Evolutionary conservation across 2,113 vertebrate genomes (phyloP), one percentile per base, ranked within the genome.

Genomic region (Myotis lucifugus): DNA sequence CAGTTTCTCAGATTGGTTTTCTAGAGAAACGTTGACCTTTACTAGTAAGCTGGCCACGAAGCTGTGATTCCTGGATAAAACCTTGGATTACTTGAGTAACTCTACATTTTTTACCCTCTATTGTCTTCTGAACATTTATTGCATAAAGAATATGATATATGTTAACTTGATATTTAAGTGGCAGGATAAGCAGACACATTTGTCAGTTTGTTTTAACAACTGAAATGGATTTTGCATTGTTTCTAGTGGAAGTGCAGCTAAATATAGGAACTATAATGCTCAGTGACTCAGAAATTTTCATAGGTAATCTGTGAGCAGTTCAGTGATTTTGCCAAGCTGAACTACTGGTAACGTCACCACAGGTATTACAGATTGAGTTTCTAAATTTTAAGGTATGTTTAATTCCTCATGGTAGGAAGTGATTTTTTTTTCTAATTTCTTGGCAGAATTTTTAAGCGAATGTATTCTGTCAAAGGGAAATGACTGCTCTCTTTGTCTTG

Each of bases 1-100:
- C 9, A 88, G 23, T 56, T 82, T 95, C 52, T 95, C n/a, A 70
- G 34, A 3, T 91, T 95, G 37, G 21, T 90, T 95, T 89, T 82
- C 59, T 84, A 90, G 66, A 78, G 82, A 88, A 94, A 56, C 1
- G 8, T 54, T 78, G n/a, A 83, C n/a, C 42, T 88, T 96, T 64
- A 46, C 10, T 46, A 46, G 46, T 46, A 79, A 73, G 14, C 29
- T 61, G 19, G 14, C 66, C 32, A 73, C 19, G 34, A 78, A 83
- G 61, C 40, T 56, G 8, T 91, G 32, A 64, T 93, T 74, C 42
- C 50, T 83, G 46, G 54, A 83, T 85, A 85, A 40, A 88, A 5
- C 19, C 46, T 94, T 95, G 37, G 77, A 59, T 91, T 85, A 59
- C 32, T 42, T 76, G 42, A 90, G 18, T 34, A 50, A 6, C 14